phyloP scores from a whole-genome alignment of 53 echinoderm and acorn worm genomes.

The Echinometra lucunter region DNA sequence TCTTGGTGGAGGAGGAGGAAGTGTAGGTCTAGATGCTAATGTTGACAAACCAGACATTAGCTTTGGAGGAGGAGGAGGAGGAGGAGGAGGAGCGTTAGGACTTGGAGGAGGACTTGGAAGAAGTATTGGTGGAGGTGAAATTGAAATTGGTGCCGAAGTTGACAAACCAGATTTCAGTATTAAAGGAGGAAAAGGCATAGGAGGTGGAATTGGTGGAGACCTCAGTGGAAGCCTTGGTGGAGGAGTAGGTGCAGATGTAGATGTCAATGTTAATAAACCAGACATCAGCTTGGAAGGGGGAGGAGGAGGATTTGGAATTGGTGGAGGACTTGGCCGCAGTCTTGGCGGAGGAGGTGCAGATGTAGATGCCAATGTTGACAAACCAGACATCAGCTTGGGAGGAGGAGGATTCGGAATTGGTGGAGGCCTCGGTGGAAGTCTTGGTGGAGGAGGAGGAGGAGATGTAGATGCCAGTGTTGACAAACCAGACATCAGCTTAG shows the following conservation, averaged over 20 bases:
- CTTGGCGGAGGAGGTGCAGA: slow-evolving; percentile 46
- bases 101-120: neutral
- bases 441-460: neutral
- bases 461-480: no score
- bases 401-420: neutral
- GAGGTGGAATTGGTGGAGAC: neutral
- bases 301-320: neutral
- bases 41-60: neutral
- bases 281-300: neutral
- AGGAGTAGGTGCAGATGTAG: slow-evolving; percentile 4
- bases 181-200: neutral
- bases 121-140: slow-evolving; percentile 34
- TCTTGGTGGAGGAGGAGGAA: neutral
- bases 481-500: neutral
- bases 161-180: slow-evolving; percentile 9
- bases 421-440: no score
- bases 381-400: slow-evolving; percentile 17
- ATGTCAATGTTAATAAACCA: slow-evolving; percentile 54
- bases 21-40: no score
- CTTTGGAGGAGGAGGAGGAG: slow-evolving; percentile 6
- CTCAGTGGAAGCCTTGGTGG: slow-evolving; percentile 22
- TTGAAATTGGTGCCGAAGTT: slow-evolving; percentile 24
- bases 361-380: slow-evolving; percentile 61
- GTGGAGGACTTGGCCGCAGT: neutral
- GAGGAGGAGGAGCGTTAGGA: neutral